These are phyloP conservation scores for Leucosticte australis DNA, from an alignment of 2,113 vertebrate species.

Conservation along the genomic window DNA sequence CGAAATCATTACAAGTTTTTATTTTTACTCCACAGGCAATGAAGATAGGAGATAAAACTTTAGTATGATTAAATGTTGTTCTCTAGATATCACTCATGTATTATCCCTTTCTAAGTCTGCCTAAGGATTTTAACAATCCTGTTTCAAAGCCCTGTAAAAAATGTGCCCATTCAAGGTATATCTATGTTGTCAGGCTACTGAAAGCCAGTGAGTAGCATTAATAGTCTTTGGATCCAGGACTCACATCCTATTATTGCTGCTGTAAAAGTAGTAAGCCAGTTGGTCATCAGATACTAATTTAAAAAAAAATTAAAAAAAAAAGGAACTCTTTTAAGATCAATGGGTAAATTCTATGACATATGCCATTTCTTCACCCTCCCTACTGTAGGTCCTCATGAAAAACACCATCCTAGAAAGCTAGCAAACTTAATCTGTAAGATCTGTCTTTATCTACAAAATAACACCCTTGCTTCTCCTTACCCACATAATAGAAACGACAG, in stretches of 20 bases:
- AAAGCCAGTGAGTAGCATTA: neutral
- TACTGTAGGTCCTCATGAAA: neutral
- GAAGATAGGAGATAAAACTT: neutral
- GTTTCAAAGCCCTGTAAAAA: neutral
- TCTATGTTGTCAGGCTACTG: neutral
- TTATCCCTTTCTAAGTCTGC: neutral
- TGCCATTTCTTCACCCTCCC: neutral
- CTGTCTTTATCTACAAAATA: neutral
- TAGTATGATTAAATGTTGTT: neutral
- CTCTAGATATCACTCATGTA: neutral
- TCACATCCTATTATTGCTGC: neutral
- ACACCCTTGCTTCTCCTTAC: neutral
- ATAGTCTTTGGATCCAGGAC: neutral
- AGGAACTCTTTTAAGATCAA: neutral
- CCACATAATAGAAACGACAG: neutral
- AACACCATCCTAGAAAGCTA: neutral
- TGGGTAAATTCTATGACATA: neutral
- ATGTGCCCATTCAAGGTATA: neutral
- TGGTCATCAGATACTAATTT: neutral
- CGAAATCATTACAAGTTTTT: neutral
- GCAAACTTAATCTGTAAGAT: neutral
- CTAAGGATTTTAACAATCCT: neutral
- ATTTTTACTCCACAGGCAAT: neutral
- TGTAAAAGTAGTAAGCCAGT: neutral
- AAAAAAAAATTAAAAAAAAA: neutral